These are phyloP conservation scores for Panthera uncia DNA, from an alignment of 2,113 vertebrate species.

Conservation along the genomic window DNA sequence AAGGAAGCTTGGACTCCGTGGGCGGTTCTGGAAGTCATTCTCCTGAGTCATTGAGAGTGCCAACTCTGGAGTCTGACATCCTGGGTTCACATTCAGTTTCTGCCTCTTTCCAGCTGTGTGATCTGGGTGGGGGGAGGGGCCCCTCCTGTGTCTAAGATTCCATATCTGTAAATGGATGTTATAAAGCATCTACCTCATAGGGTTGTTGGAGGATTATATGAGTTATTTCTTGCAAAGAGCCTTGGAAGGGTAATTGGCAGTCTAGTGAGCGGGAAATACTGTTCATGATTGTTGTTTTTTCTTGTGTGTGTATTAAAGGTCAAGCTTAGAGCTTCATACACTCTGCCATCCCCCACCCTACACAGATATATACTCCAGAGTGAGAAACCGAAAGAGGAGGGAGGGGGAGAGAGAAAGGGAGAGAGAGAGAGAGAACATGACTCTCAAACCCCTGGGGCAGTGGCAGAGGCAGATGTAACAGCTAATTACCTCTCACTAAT, in stretches of 20 bases:
- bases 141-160: neutral
- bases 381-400: neutral
- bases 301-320: neutral
- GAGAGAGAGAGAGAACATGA: neutral
- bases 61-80: neutral
- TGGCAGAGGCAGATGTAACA: slow-evolving; percentile 41
- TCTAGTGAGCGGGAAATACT: neutral
- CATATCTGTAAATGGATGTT: neutral
- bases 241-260: neutral
- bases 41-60: neutral
- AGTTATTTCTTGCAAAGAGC: neutral
- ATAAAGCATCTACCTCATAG: neutral
- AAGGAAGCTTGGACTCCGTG: neutral
- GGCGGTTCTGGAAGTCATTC: neutral
- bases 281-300: neutral
- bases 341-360: no score
- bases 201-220: no score
- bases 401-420: neutral
- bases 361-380: neutral
- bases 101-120: neutral
- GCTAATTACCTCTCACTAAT: slow-evolving; percentile 44
- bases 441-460: no score
- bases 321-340: neutral
- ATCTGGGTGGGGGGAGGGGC: neutral
- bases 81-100: neutral